A percentile compares a stretch with the other conserved stretches of the same genome.
Conservation (phyloP, 53 echinoderm and acorn worm species). For the Arbacia lixula region DNA sequence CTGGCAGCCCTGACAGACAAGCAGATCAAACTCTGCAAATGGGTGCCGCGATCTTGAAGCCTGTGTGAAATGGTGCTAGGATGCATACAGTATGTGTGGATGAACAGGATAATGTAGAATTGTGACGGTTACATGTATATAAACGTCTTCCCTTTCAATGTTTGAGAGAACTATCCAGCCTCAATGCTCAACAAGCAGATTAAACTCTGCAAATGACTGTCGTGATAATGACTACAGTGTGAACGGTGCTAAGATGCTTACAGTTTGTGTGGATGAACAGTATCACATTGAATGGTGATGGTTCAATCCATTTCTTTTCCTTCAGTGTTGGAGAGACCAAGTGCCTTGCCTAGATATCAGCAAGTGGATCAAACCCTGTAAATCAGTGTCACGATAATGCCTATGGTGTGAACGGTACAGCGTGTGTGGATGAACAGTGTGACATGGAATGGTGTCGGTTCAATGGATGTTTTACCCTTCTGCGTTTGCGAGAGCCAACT, state of each 20-base stretch:
- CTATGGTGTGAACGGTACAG: no score
- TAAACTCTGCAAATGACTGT: background rate
- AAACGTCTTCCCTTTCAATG: background rate
- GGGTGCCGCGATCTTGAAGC: constrained; percentile 57
- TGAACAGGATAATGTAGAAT: background rate
- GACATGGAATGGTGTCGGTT: no score
- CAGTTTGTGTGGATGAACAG: no score
- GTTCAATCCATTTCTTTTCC: constrained; percentile 71
- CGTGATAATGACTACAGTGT: background rate
- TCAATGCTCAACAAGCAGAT: constrained; percentile 22
- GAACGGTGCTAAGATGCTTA: no score
- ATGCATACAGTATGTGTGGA: background rate
- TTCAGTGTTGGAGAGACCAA: constrained; percentile 60
- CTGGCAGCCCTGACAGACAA: constrained; percentile 92
- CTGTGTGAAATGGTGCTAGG: background rate
- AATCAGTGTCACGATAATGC: constrained; percentile 59
- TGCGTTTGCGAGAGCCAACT: no score
- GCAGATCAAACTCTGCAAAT: constrained; percentile 82
- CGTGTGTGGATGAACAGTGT: no score
- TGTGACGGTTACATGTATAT: no score
- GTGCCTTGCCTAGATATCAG: constrained; percentile 77
- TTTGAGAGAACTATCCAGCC: no score
- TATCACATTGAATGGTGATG: constrained; percentile 57
- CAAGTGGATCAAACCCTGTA: constrained; percentile 81
- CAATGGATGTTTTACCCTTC: no score